Evolutionary conservation across 1,140 invertebrate species (phyloP), one percentile per base, ranked within the genome.

Genomic region (Lerema accius): DNA sequence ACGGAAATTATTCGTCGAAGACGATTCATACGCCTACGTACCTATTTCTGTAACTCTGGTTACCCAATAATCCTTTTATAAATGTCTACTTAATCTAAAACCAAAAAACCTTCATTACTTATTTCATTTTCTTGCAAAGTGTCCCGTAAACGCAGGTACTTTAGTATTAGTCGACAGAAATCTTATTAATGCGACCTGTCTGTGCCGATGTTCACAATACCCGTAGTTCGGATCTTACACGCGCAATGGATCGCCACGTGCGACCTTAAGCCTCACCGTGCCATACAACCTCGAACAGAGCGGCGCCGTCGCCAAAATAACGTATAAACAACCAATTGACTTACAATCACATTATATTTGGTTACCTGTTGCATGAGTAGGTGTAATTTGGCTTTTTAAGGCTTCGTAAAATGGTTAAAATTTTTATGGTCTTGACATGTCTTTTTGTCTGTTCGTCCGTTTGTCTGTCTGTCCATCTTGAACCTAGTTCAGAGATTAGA

Each of bases 241-340:
- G 50, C 40, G 50, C 50, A 55, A 53, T 35, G 0, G 11, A 16
- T 17, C 13, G 35, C 50, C 50, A 55, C 50, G 50, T 55, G 37
- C 37, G 50, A 55, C 50, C 50, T 40, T 17, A 55, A 26, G 50
- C 49, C 50, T 10, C 10, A 10, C 7, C 19, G 16, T 45, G 19
- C 11, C 11, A 23, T 11, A 11, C 16, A 45, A 16, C 42, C 42
- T 45, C 16, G 9, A 23, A 23, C 42, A 16, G n/a, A 15, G 6
- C 17, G 16, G 19, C 9, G 50, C 46, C 11, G 16, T 11, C 50
- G 19, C 19, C 19, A 42, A 55, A 55, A 55, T 55, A 55, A 55
- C 37, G 35, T 35, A 55, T 42, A 19, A 15, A 55, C 16, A 55
- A 35, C 40, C 39, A 40, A 40, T 26, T 40, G 23, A 26, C 50